These are phyloP conservation scores for Micropoecilia bifurca DNA, from an alignment of 2,797 vertebrate species.

Conservation along the genomic window DNA sequence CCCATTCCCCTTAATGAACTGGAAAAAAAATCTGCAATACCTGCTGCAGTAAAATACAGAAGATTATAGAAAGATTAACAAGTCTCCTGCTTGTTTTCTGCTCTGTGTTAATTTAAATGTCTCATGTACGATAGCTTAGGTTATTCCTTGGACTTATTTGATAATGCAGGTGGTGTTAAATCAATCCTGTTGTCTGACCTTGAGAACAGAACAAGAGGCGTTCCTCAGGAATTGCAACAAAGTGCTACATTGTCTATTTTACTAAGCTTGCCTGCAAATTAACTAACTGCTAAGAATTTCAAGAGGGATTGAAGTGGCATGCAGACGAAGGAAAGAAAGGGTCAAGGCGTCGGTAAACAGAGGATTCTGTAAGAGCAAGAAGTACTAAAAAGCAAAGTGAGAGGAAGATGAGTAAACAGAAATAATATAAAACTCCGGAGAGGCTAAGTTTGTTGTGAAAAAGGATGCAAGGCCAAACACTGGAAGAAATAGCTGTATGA, in stretches of 20 bases:
- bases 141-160: background rate
- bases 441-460: background rate
- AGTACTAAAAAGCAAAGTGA: slow-evolving; percentile 21
- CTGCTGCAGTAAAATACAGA: background rate
- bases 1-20: background rate
- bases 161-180: background rate
- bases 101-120: background rate
- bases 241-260: background rate
- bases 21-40: background rate
- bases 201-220: background rate
- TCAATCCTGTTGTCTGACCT: background rate
- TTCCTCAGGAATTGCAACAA: background rate
- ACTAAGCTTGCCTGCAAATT: background rate
- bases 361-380: background rate
- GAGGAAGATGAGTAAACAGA: slow-evolving; percentile 9
- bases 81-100: background rate
- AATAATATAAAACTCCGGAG: background rate
- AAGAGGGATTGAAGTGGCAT: slow-evolving; percentile 16
- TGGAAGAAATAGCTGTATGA: slow-evolving; percentile 19
- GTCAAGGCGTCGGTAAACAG: slow-evolving; percentile 11
- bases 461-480: slow-evolving; percentile 8
- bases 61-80: background rate
- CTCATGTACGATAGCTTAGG: background rate
- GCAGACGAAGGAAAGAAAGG: background rate
- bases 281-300: background rate